A percentile compares a stretch with the other conserved stretches of the same genome.
These are phyloP conservation scores for Drosophila macrospina DNA, from an alignment of 2,888 invertebrate genomes.

Conservation along the genomic window DNA sequence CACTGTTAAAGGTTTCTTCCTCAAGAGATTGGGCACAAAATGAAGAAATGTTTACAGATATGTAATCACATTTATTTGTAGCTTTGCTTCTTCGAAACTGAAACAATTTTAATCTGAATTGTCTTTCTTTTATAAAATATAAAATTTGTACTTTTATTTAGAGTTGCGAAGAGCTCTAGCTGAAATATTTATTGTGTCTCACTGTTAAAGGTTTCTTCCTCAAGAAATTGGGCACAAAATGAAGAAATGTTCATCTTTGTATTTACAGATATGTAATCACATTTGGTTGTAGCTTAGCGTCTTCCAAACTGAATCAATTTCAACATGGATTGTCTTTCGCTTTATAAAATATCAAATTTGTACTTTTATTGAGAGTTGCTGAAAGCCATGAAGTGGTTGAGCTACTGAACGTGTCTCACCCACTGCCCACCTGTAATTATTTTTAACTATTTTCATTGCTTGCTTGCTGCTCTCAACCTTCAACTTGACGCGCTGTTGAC, in stretches of 20 bases:
- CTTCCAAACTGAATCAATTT: neutral
- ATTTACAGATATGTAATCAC: too few species aligned
- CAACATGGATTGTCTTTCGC: neutral
- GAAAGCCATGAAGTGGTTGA: constrained; percentile 1
- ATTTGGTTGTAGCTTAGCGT: neutral
- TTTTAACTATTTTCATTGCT: constrained; percentile 36
- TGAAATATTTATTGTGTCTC: neutral
- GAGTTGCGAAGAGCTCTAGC: neutral
- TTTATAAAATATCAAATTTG: constrained; percentile 14
- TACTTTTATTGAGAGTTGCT: neutral
- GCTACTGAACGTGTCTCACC: constrained; percentile 29
- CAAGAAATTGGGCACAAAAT: too few species aligned
- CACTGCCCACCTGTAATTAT: constrained; percentile 54
- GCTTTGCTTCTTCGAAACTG: too few species aligned
- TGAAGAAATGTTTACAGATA: too few species aligned
- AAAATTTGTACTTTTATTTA: too few species aligned
- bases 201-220: neutral
- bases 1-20: neutral
- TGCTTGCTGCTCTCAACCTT: constrained; percentile 42
- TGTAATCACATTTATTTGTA: too few species aligned
- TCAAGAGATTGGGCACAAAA: too few species aligned
- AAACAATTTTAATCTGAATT: too few species aligned
- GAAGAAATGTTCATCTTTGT: too few species aligned
- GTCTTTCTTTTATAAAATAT: too few species aligned
- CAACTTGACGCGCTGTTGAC: constrained; percentile 50